These are phyloP conservation scores for Clytia hemisphaerica DNA, from an alignment of 30 jellyfish, hydroid and myxozoan genomes.

Conservation along the genomic window DNA sequence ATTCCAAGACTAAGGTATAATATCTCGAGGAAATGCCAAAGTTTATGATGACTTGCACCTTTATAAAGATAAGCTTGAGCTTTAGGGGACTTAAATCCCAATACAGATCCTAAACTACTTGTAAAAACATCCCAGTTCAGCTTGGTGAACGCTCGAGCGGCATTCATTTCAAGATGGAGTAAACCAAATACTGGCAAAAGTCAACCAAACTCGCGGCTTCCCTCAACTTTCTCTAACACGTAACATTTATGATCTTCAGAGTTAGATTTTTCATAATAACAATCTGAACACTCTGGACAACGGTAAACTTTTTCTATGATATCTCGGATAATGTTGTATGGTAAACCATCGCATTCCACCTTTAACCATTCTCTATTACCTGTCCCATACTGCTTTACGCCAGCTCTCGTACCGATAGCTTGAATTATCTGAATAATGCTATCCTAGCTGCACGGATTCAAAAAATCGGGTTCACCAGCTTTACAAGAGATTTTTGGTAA, in stretches of 20 bases:
- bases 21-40: background rate
- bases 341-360: slow-evolving; percentile 7
- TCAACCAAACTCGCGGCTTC: background rate
- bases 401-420: slow-evolving; percentile 2
- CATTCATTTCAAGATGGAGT: slow-evolving; percentile 3
- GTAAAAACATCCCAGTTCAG: slow-evolving; percentile 1
- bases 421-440: background rate
- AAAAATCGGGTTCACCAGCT: slow-evolving; percentile 13
- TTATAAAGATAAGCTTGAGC: background rate
- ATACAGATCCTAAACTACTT: background rate
- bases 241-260: background rate
- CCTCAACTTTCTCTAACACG: background rate
- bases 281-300: background rate
- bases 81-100: slow-evolving; percentile 3
- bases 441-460: background rate
- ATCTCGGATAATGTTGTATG: background rate
- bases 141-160: background rate
- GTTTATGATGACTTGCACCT: slow-evolving; percentile 9
- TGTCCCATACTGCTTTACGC: background rate
- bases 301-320: background rate
- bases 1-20: background rate
- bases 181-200: background rate
- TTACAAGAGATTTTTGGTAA: background rate
- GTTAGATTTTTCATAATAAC: background rate
- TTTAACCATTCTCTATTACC: background rate